These are phyloP conservation scores for Otocyon megalotis DNA, from an alignment of 2,113 vertebrate species.

Conservation along the genomic window DNA sequence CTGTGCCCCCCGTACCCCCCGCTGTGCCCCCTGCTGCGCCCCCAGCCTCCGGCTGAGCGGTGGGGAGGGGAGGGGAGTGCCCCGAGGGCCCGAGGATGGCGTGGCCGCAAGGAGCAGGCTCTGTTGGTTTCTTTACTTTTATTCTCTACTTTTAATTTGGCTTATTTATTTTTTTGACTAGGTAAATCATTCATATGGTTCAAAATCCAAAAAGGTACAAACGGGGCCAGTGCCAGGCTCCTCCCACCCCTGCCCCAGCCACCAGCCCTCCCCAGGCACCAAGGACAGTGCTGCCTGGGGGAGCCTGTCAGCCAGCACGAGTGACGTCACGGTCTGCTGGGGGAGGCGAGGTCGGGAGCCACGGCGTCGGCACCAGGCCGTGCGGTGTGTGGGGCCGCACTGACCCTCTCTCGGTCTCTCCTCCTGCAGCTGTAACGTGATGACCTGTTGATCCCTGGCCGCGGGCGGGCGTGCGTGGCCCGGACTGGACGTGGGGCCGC, in stretches of 20 bases:
- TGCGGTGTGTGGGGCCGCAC: neutral
- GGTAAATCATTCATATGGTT: neutral
- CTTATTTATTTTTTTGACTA: neutral
- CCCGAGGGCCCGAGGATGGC: neutral
- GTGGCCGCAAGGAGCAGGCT: neutral
- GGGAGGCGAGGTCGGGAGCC: neutral
- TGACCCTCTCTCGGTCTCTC: neutral
- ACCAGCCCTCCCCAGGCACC: neutral
- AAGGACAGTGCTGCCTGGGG: neutral
- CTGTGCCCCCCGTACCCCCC: too few relatives aligned
- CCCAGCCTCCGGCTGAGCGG: neutral
- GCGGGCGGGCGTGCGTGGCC: neutral
- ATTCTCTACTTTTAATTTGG: neutral
- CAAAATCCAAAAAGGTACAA: neutral
- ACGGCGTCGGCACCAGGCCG: neutral
- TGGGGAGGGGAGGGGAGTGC: neutral
- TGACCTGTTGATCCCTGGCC: constrained; percentile 74
- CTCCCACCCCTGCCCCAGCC: neutral
- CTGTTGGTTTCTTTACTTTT: neutral
- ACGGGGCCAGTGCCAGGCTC: neutral
- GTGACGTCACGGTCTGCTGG: neutral
- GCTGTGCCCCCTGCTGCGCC: neutral
- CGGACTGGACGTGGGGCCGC: neutral
- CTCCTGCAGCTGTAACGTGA: constrained; percentile 67
- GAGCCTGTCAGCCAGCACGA: neutral